A percentile compares a stretch with the other conserved stretches of the same genome.
Conservation (phyloP, 92 coral and sea anemone species). For the Ricordea florida region DNA sequence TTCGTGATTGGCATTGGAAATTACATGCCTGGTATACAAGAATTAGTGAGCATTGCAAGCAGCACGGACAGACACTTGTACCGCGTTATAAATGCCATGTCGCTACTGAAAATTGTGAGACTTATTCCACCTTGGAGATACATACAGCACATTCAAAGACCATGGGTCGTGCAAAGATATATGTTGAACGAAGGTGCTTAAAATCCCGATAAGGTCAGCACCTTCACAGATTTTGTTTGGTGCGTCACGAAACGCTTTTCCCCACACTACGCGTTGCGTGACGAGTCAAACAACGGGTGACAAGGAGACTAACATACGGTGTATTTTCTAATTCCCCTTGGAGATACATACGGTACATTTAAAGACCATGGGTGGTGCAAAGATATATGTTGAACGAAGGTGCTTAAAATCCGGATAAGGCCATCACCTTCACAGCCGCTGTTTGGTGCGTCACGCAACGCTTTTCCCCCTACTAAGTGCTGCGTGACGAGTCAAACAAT, state of each 20-base stretch:
- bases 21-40: constrained; percentile 63
- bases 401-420: no score
- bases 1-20: constrained; percentile 80
- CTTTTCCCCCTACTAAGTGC: no score
- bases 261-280: no score
- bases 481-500: neutral
- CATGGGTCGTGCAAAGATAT: constrained; percentile 12
- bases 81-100: constrained; percentile 48
- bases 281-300: neutral
- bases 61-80: constrained; percentile 59
- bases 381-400: no score
- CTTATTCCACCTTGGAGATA: constrained; percentile 84
- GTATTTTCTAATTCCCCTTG: constrained; percentile 54
- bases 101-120: constrained; percentile 58
- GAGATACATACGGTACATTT: constrained; percentile 18
- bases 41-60: constrained; percentile 71
- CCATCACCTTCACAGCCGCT: neutral
- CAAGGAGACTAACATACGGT: neutral
- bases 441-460: neutral
- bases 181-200: no score
- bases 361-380: constrained; percentile 11
- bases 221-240: neutral
- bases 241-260: no score
- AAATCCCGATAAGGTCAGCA: neutral
- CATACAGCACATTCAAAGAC: neutral